phyloP scores from a whole-genome alignment of 2,888 invertebrate genomes.

The Polydrusus tereticollis region DNA sequence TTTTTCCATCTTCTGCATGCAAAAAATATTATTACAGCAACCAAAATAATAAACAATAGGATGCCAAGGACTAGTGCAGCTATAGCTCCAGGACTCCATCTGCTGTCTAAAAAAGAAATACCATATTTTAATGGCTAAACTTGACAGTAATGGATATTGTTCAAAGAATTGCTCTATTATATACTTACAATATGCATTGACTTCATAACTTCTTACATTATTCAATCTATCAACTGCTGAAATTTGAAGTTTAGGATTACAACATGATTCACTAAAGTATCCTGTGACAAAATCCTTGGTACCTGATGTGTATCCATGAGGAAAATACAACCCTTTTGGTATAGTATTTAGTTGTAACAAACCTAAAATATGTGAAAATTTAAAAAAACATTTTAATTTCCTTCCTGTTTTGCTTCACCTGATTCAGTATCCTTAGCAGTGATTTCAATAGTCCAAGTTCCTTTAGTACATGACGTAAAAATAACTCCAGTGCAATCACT shows the following conservation, averaged over 20 bases:
- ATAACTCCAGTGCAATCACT: conserved; percentile 66
- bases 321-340: conserved; percentile 74
- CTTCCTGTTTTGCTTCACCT: conserved; percentile 65
- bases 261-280: conserved; percentile 80
- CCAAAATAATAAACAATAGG: conserved; percentile 71
- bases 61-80: conserved; percentile 80
- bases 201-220: conserved; percentile 73
- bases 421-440: conserved; percentile 76
- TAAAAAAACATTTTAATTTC: background rate
- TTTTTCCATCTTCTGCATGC: conserved; percentile 74
- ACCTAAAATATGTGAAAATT: conserved; percentile 64
- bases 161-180: no score
- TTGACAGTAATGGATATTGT: no score
- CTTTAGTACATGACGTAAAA: conserved; percentile 72
- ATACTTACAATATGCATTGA: conserved; percentile 70
- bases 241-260: conserved; percentile 76
- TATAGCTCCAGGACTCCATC: conserved; percentile 68
- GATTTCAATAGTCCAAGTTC: conserved; percentile 79
- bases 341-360: conserved; percentile 72
- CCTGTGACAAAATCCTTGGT: conserved; percentile 76
- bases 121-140: no score
- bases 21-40: conserved; percentile 72
- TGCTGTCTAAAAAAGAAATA: conserved; percentile 60
- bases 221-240: conserved; percentile 78
- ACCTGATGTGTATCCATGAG: conserved; percentile 76